Percentiles rank a stretch among this genome's conserved stretches.
These are phyloP conservation scores for Chloroceryle aenea DNA, from an alignment of 2,113 vertebrate species.

Conservation along the genomic window DNA sequence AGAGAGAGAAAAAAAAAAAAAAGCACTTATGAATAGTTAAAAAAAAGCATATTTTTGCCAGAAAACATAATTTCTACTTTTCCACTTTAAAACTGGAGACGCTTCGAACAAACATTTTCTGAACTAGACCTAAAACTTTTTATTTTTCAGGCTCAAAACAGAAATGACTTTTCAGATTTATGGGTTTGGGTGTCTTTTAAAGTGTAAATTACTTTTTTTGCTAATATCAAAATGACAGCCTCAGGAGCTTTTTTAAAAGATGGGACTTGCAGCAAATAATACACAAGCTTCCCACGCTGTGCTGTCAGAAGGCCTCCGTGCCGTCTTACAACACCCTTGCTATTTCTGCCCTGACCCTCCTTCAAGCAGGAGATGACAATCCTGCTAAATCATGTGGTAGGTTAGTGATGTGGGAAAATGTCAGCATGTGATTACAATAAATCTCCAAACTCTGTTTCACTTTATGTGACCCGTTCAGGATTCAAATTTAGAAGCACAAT, in stretches of 20 bases:
- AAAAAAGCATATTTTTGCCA: not conserved
- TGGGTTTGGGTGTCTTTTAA: not conserved
- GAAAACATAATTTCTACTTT: not conserved
- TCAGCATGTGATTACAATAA: slow-evolving; percentile 53
- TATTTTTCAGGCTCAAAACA: not conserved
- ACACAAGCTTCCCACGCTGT: not conserved
- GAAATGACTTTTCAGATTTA: not conserved
- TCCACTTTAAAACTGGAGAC: not conserved
- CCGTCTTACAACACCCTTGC: slow-evolving; percentile 46
- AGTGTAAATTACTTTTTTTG: slow-evolving; percentile 38
- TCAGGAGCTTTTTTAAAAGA: slow-evolving; percentile 10
- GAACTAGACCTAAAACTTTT: not conserved
- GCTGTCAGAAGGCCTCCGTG: not conserved
- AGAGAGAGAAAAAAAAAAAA: not conserved
- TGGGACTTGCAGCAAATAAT: slow-evolving; percentile 6
- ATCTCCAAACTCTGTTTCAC: slow-evolving; percentile 38
- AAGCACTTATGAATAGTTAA: not conserved
- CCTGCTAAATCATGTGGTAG: slow-evolving; percentile 51
- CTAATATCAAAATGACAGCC: slow-evolving; percentile 18
- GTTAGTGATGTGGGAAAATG: slow-evolving; percentile 57
- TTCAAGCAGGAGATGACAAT: slow-evolving; percentile 50
- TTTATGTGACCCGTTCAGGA: not conserved
- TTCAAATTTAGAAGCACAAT: not conserved
- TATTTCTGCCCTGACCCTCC: slow-evolving; percentile 44
- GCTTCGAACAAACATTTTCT: not conserved